phyloP scores from a whole-genome alignment of 37 sponge, comb jelly and placozoan genomes.

The Chondrilla cf. caribensis region DNA sequence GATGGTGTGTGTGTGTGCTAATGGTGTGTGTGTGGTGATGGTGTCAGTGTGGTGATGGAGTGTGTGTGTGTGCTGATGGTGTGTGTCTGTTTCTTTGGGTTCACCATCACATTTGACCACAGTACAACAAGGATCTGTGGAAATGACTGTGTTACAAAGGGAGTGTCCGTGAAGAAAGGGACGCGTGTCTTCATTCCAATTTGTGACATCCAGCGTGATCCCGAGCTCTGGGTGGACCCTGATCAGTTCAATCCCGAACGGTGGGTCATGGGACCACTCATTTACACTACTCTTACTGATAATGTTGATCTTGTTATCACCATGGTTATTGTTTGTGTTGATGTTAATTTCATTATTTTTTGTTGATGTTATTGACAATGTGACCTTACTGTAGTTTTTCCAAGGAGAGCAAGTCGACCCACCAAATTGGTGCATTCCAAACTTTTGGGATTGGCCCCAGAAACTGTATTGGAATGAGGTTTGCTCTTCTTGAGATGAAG shows the following conservation, averaged over 20 bases:
- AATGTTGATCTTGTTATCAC: too few relatives aligned
- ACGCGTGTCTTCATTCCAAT: neutral
- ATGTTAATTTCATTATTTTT: too few relatives aligned
- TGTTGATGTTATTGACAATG: too few relatives aligned
- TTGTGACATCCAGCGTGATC: neutral
- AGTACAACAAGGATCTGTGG: neutral
- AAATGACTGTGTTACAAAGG: neutral
- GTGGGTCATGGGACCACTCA: too few relatives aligned
- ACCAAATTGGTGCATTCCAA: neutral
- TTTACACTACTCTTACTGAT: too few relatives aligned
- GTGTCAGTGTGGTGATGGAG: neutral
- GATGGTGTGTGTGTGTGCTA: neutral
- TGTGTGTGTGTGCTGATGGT: slow-evolving; percentile 5
- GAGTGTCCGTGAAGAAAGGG: neutral
- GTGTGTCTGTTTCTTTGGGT: too few relatives aligned
- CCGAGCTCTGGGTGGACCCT: slow-evolving; percentile 1
- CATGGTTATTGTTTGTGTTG: too few relatives aligned
- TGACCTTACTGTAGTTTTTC: too few relatives aligned
- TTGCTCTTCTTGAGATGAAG: neutral
- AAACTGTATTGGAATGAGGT: slow-evolving; percentile 23
- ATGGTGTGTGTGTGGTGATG: slow-evolving; percentile 11
- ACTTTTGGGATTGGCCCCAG: slow-evolving; percentile 6
- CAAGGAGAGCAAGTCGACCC: neutral
- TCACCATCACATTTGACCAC: too few relatives aligned
- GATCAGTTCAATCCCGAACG: slow-evolving; percentile 12